Evolutionary conservation across 2,888 invertebrate genomes (phyloP), one percentile per base, ranked within the genome.

Genomic region (Chrysodeixis includens): DNA sequence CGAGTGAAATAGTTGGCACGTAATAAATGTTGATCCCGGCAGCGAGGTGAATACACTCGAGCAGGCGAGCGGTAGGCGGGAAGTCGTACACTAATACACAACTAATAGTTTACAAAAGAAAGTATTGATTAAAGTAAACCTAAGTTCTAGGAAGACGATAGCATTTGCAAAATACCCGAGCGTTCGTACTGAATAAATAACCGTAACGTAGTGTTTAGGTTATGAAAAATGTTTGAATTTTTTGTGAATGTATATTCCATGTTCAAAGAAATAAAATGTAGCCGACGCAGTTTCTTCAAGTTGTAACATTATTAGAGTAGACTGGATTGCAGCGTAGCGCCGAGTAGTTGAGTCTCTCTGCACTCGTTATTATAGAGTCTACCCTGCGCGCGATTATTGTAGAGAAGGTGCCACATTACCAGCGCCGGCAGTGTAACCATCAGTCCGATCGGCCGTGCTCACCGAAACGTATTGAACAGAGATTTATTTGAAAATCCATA

Each of bases 401-500:
- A n/a, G n/a, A 49, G 18, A 20, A 18, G 12, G 26, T 10, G 7
- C 10, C 9, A 20, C 1, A 20, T 5, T 16, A n/a, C 14, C 3
- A 18, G 5, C 46, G 20, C 1, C 16, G 1, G 18, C 4, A 10
- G 12, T 18, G 46, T 20, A 49, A 20, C 2, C 18, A 46, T 46
- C 18, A 18, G 18, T 16, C 18, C 46, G 18, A 46, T 46, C 46
- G 30, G 12, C 18, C 30, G 32, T 16, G n/a, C 35, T 22, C 16
- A 22, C 18, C 14, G 51, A 20, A 22, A 51, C 22, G 49, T 49
- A 49, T 49, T 20, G 20, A 3, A 20, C 18, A 3, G 20, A 4
- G 16, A 20, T 30, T 56, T 62, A 52, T 66, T 53, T 35, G 44
- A 44, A 46, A 61, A 53, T 61, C n/a, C 62, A 71, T 56, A 69